Evolutionary conservation across 2,113 vertebrate genomes (phyloP).

Genomic region (Notechis scutatus): DNA sequence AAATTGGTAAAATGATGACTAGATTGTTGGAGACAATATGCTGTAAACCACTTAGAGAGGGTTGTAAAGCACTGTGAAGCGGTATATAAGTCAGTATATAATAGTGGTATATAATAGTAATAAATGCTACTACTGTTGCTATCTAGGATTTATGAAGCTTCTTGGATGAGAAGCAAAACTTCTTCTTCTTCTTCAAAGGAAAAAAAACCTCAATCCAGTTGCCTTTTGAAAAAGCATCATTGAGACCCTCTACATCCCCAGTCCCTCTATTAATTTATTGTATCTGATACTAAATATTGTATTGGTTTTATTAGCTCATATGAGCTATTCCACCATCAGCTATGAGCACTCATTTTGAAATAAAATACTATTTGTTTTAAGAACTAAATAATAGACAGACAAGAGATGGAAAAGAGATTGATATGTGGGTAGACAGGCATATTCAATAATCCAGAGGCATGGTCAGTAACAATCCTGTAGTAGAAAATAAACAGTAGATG

Average conservation of each 20-base stretch:
- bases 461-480: background rate
- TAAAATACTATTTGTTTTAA: background rate
- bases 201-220: background rate
- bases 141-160: too few relatives aligned
- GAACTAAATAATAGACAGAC: background rate
- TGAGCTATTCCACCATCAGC: background rate
- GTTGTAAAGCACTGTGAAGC: too few relatives aligned
- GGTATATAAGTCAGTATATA: too few relatives aligned
- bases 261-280: background rate
- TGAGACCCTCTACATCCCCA: background rate
- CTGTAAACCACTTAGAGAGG: too few relatives aligned
- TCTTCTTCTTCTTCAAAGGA: too few relatives aligned
- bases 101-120: too few relatives aligned
- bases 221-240: background rate
- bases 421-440: background rate
- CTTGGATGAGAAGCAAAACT: too few relatives aligned
- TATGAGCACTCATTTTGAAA: background rate
- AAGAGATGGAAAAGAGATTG: background rate
- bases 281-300: background rate
- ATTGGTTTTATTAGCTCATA: background rate
- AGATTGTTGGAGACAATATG: too few relatives aligned
- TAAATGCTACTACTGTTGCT: too few relatives aligned
- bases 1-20: too few relatives aligned
- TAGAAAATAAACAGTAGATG: background rate
- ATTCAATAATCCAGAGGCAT: background rate